phyloP scores from a whole-genome alignment of 2,888 invertebrate species.

The Drosophila cognata region DNA sequence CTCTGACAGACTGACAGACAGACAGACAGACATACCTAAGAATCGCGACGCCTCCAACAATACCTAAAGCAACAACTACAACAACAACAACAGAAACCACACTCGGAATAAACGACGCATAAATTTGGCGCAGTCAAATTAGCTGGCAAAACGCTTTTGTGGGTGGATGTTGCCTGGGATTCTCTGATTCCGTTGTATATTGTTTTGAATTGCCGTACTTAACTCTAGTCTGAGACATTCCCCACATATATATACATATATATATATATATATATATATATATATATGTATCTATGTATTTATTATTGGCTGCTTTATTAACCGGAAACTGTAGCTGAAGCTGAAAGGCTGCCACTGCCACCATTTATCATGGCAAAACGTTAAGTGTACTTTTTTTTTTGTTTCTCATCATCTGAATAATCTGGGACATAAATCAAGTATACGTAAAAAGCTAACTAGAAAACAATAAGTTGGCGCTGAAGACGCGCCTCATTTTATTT shows the following conservation, averaged over 20 bases:
- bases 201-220: constrained; percentile 7
- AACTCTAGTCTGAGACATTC: constrained; percentile 1
- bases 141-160: constrained; percentile 56
- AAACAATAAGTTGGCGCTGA: constrained; percentile 1
- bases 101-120: constrained; percentile 56
- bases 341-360: constrained; percentile 8
- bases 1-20: constrained; percentile 20
- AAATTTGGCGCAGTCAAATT: constrained; percentile 73
- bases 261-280: not conserved
- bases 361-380: constrained; percentile 35
- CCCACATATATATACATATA: not conserved
- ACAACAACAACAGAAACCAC: constrained; percentile 6
- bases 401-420: not conserved
- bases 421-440: constrained; percentile 1
- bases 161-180: constrained; percentile 19
- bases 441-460: not conserved
- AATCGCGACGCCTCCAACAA: constrained; percentile 35
- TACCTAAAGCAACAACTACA: constrained; percentile 7
- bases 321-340: constrained; percentile 15
- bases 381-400: not conserved
- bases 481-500: not conserved
- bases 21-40: constrained; percentile 23
- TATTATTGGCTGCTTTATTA: constrained; percentile 37
- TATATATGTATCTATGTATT: not conserved
- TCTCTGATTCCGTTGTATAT: constrained; percentile 29